Evolutionary conservation across 2,797 vertebrate genomes (phyloP).

Genomic region (Xenentodon cancila): DNA sequence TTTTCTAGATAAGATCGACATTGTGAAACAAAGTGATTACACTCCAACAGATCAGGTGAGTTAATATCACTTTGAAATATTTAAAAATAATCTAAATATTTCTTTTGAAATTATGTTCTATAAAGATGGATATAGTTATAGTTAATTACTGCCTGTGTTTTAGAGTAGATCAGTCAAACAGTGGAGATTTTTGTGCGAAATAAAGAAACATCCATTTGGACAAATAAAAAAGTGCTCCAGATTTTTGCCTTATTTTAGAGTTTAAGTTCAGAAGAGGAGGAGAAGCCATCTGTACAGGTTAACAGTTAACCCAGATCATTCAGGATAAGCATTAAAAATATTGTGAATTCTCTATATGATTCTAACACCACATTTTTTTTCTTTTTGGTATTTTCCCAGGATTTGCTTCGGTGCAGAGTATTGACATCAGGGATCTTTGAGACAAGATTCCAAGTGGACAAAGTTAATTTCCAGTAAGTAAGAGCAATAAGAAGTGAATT

Average conservation of each 20-base stretch:
- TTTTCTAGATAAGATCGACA: slow-evolving; percentile 84
- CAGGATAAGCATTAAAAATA: no score
- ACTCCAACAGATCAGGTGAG: slow-evolving; percentile 94
- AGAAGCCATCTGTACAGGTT: background rate
- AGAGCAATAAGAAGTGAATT: background rate
- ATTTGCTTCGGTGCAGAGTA: slow-evolving; percentile 96
- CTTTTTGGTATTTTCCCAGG: slow-evolving; percentile 71
- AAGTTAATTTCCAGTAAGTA: slow-evolving; percentile 99
- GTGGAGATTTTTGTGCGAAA: background rate
- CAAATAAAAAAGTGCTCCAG: no score
- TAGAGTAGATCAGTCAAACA: no score
- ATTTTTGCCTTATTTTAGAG: background rate
- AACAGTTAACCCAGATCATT: no score
- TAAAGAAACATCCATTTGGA: no score
- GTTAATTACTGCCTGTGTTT: no score
- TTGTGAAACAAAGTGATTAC: slow-evolving; percentile 95
- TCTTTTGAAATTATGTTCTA: no score
- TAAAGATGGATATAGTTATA: no score
- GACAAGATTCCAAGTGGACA: slow-evolving; percentile 98
- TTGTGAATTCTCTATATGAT: background rate
- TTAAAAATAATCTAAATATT: background rate
- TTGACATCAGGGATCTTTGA: slow-evolving; percentile 98
- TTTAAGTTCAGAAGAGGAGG: background rate
- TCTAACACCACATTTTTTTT: no score
- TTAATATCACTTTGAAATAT: background rate